Base-by-base conservation (phyloP, 2,888 invertebrate species). In the Lamellibrachia columna region DNA sequence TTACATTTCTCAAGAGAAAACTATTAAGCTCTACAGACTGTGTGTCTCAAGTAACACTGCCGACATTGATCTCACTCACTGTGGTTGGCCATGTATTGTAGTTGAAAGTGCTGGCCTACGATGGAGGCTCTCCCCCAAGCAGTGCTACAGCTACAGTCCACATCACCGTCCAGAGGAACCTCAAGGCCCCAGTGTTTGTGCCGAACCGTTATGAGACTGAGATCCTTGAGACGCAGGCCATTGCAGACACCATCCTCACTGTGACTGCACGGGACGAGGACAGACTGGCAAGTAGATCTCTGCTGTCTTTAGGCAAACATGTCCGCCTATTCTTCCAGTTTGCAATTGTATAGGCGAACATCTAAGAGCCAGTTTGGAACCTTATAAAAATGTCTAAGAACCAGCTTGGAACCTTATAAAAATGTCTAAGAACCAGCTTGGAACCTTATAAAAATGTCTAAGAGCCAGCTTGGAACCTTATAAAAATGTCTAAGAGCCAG, bases 51-150 rank as follows among this genome's bases (percentile, higher is more conserved):
- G 22, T 22, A 4, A 22, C 22, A 11, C 75, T 22, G 75, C 22
- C 2, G 22, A 11, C 75, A 75, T 75, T 75, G 75, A 40, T 1
- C 40, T 40, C 40, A 1, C 40, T 40, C 40, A 40, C 40, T 40
- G 40, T 40, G 40, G 40, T 40, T 40, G 40, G 40, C 40, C 40
- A 40, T 40, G 2, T 40, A 40, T 93, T 94, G 7, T 93, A 96
- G 96, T 92, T 96, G 52, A 93, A 93, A 53, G 94, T 96, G 7
- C 93, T 93, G 91, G 95, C 94, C 0, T 93, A 93, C 53, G 96
- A 96, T 93, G 94, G 94, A 28, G 96, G 96, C 28, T 94, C 94
- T 4, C 95, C 95, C 7, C 94, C 95, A 2, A 91, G 90, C n/a
- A 91, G 90, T 52, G 90, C 93, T 92, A 94, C 94, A 7, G 94